These are phyloP conservation scores for Ricordea florida DNA, from an alignment of 92 coral and sea anemone genomes.

Conservation along the genomic window DNA sequence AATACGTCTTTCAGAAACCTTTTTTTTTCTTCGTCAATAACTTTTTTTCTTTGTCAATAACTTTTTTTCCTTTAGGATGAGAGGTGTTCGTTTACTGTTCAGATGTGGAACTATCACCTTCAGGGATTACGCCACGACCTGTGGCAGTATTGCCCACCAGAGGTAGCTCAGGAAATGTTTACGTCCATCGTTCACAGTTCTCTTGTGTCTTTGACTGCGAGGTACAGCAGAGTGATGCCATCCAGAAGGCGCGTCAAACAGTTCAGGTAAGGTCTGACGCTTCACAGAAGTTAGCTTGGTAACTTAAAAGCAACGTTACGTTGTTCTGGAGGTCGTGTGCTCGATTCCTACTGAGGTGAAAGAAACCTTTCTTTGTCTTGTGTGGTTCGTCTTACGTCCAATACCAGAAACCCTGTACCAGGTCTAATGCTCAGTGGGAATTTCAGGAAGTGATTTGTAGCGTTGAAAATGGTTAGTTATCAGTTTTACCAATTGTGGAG, in stretches of 20 bases:
- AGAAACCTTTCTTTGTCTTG: too few relatives aligned
- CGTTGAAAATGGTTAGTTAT: too few relatives aligned
- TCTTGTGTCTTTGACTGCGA: slow-evolving; percentile 65
- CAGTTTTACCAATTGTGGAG: too few relatives aligned
- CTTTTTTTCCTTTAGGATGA: slow-evolving; percentile 75
- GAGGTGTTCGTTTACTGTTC: slow-evolving; percentile 94
- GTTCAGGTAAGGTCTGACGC: slow-evolving; percentile 68
- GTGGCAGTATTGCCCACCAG: slow-evolving; percentile 85
- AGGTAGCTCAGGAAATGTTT: slow-evolving; percentile 82
- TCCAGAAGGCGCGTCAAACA: slow-evolving; percentile 78
- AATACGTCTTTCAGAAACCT: too few relatives aligned
- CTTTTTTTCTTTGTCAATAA: neutral
- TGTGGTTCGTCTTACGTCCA: too few relatives aligned
- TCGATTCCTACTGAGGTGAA: too few relatives aligned
- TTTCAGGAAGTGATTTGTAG: too few relatives aligned
- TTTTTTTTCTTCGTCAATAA: neutral
- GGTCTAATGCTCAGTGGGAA: too few relatives aligned
- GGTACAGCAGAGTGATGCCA: slow-evolving; percentile 80
- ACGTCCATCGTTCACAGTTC: slow-evolving; percentile 80
- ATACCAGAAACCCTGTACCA: too few relatives aligned
- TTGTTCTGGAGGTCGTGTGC: too few relatives aligned
- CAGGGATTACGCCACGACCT: slow-evolving; percentile 85
- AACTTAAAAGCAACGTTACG: too few relatives aligned
- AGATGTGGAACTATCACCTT: slow-evolving; percentile 97
- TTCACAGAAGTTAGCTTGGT: too few relatives aligned